Base-by-base conservation (phyloP, 30 jellyfish, hydroid and myxozoan species). In the Nemopilema nomurai region DNA sequence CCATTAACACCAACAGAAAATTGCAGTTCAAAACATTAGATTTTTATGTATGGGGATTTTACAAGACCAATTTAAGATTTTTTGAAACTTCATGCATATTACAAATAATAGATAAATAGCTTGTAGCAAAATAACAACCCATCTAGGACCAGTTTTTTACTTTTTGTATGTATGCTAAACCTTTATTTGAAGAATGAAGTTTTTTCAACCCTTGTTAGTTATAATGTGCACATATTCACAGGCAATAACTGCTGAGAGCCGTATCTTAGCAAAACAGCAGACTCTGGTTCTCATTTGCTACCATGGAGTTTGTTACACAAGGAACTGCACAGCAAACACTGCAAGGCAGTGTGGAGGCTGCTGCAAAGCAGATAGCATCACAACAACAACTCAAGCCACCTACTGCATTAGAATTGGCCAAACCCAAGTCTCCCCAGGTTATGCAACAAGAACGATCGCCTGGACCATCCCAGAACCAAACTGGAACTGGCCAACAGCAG, bases 231-330 rank as follows among this genome's bases (percentile, higher is more conserved):
- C 57, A 41, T 41, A 6, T 41, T 41, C 57, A 41, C 57, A 41
- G 57, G 57, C 13, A 13, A 41, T 41, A 41, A 41, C 13, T 41
- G 57, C 57, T 41, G 57, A 13, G 13, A 13, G 57, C 57, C 13
- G 13, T 41, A 41, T 6, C 57, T 3, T 41, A 41, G 57, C 57
- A 41, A 41, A 41, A 41, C 9, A 41, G 13, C 57, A 41, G 57
- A 41, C 6, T 41, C 13, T 41, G 57, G 57, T 13, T 49, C 32
- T 78, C 50, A 68, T 69, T 41, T 78, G 50, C 57, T 49, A 24
- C 16, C 41, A 78, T 78, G 88, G 88, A 78, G 51, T 78, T 78
- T 64, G 62, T 78, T 69, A 62, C 64, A 19, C 88, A 78, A n/a
- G 72, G 88, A 33, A 24, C 88, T 21, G 49, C 49, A n/a, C 67